Evolutionary conservation across 2,888 invertebrate species (phyloP), one percentile per base, ranked within the genome.

Genomic region (Melanostoma mellinum): DNA sequence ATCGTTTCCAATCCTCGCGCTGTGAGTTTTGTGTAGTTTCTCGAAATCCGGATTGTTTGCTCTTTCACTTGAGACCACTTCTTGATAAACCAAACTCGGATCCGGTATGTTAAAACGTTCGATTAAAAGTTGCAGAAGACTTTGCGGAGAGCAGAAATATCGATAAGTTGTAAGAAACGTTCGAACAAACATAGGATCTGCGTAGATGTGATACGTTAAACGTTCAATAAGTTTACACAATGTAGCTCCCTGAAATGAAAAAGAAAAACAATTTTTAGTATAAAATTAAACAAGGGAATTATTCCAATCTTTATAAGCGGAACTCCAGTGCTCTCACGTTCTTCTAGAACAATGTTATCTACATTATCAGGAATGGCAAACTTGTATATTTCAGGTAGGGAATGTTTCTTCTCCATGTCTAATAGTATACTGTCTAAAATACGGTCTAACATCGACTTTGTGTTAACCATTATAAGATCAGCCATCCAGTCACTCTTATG

Each of bases 401-500:
- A 99, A 91, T 98, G 98, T 82, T 97, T 95, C 87, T 96, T 95
- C 89, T 98, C 98, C 89, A 99, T 97, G 90, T 98, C 98, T 76
- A 96, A 93, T 40, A 99, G 93, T 87, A 98, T 98, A 89, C 97
- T 96, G 91, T 96, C 96, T 4, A 96, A 91, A 36, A 94, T 95
- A 53, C 96, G 91, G 90, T 96, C 96, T 61, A 96, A 92, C 96
- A 96, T 96, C 36, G 96, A 95, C 90, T 97, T 97, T n/a, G 98
- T 98, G 90, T 97, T 98, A 61, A 99, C 94, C 95, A 98, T 98
- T 85, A 99, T 96, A 72, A 99, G 93, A 91, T 98, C 98, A 48
- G 98, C 97, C 98, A 99, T 98, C 99, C 99, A 99, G 90, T 96
- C 95, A 87, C 96, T 95, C 89, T 99, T 99, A 88, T 99, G 91